Evolutionary conservation across 2,113 vertebrate genomes (phyloP), one percentile per base, ranked within the genome.

Genomic region (Varanus komodoensis): DNA sequence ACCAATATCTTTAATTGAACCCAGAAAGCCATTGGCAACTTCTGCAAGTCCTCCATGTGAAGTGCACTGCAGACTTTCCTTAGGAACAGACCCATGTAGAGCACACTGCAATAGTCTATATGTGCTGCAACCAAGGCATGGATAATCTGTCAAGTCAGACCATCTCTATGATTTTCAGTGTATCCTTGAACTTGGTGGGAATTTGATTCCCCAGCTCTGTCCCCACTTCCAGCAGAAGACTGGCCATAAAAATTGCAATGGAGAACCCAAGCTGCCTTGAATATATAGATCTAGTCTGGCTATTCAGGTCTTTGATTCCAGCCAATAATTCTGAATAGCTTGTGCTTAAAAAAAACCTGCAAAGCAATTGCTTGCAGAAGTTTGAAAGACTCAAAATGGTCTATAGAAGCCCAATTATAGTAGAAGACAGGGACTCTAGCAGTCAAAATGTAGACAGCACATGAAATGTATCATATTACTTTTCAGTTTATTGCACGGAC

Each of bases 261-360:
- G 38, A 44, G 38, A 44, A 44, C 38, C 38, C 38, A 44, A 44
- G 38, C 3, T 3, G 38, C 91, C 89, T 38, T 0, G 79, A 71
- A 57, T 32, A 87, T 86, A 3, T 74, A 64, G 73, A 79, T 88
- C 27, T 19, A 32, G 44, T 23, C 27, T 19, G 68, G 38, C 21
- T 67, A 34, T 15, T 11, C 50, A 86, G 71, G 54, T 78, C 1
- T 87, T 73, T 86, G 48, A 84, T 84, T 11, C 61, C 19, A 67
- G 38, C 8, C 14, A 21, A 14, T 91, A 50, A 71, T 94, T 79
- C 57, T 86, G 48, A 87, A 29, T 11, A 57, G 4, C 75, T 21
- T 21, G 64, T 19, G 77, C 21, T 54, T 83, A 54, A 69, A 52
- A 69, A 29, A 57, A 48, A n/a, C 15, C 4, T 15, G 32, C 15